These are phyloP conservation scores for Cylloceria caligata DNA, from an alignment of 2,888 invertebrate species.

Conservation along the genomic window DNA sequence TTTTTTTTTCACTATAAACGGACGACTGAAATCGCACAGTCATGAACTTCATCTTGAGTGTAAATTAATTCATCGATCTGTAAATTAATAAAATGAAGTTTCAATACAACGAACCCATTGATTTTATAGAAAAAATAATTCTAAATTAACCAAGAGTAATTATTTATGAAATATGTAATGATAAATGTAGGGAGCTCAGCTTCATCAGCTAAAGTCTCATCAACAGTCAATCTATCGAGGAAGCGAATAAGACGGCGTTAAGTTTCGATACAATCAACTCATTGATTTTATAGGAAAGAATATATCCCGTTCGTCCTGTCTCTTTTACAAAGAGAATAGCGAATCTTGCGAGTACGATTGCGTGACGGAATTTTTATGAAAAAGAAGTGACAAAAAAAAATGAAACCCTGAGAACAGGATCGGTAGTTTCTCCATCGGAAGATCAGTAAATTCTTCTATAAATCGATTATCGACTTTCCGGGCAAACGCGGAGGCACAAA, in stretches of 20 bases:
- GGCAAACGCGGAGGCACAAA: conserved; percentile 26
- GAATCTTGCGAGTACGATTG: not conserved
- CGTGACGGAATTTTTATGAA: conserved; percentile 12
- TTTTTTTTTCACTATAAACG: too few species aligned
- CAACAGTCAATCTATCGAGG: not conserved
- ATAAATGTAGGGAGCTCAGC: not conserved
- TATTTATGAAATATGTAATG: not conserved
- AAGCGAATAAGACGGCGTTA: not conserved
- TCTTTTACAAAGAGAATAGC: not conserved
- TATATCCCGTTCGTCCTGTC: not conserved
- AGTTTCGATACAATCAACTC: not conserved
- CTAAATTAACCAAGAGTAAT: too few species aligned
- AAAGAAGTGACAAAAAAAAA: conserved; percentile 12
- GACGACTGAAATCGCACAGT: too few species aligned
- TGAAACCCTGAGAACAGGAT: not conserved
- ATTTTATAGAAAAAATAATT: not conserved
- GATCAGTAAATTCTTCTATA: conserved; percentile 44
- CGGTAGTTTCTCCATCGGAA: not conserved
- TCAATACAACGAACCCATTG: too few species aligned
- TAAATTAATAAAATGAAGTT: too few species aligned
- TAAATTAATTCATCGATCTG: too few species aligned
- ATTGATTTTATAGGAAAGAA: not conserved
- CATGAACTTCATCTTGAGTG: too few species aligned
- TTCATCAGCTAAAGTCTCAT: too few species aligned
- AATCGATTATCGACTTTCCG: conserved; percentile 54